Evolutionary conservation across 2,113 vertebrate genomes (phyloP).

Genomic region (Emberiza fucata): DNA sequence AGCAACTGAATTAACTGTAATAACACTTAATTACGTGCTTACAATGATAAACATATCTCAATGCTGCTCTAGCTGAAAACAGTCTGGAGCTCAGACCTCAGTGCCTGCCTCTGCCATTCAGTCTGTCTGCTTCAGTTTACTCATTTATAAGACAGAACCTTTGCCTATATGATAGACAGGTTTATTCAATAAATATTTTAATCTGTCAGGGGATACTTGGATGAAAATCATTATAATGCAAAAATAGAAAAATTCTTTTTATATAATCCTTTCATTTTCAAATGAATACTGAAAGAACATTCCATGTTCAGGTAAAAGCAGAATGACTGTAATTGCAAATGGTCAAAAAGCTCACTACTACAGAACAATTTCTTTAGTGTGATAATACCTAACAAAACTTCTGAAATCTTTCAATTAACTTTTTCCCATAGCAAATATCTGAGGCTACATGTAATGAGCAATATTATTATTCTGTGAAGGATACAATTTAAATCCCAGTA

Average conservation of each 20-base stretch:
- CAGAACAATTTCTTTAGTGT: neutral
- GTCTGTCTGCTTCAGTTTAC: neutral
- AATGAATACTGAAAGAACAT: neutral
- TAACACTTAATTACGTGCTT: neutral
- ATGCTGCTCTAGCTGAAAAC: neutral
- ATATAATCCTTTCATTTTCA: neutral
- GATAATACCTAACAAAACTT: neutral
- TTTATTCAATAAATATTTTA: conserved; percentile 21
- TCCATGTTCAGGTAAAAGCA: neutral
- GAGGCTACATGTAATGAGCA: neutral
- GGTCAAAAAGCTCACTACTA: neutral
- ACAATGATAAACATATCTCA: neutral
- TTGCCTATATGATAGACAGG: neutral
- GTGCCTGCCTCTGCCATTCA: neutral
- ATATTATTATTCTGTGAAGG: neutral
- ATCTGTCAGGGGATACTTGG: neutral
- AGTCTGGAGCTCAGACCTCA: neutral
- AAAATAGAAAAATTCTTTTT: neutral
- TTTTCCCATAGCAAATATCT: neutral
- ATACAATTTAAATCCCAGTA: neutral
- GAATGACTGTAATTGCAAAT: neutral
- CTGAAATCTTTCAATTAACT: neutral
- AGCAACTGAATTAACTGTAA: neutral
- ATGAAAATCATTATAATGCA: neutral
- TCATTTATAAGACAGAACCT: neutral